Evolutionary conservation across 1,140 invertebrate genomes (phyloP).

Genomic region (Yoshiicerus persimilis): DNA sequence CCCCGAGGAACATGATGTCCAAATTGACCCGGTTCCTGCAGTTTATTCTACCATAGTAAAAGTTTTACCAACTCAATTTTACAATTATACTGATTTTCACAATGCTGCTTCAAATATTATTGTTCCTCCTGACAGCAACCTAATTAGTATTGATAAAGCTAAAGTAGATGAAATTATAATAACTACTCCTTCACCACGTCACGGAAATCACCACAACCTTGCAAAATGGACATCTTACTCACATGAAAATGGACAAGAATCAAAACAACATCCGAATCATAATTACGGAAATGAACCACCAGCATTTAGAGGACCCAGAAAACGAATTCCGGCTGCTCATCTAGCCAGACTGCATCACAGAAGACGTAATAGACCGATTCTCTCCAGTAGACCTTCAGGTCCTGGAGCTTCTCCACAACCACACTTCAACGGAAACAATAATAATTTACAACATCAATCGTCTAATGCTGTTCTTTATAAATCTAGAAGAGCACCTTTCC

Average conservation of each 20-base stretch:
- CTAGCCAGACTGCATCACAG: neutral
- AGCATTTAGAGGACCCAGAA: neutral
- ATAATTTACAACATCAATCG: neutral
- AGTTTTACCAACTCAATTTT: neutral
- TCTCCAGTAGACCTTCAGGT: neutral
- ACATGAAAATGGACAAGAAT: neutral
- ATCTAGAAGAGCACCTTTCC: neutral
- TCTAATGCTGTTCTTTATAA: neutral
- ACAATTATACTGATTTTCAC: neutral
- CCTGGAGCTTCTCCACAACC: neutral
- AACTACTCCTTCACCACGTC: neutral
- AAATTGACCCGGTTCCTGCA: conserved; percentile 22
- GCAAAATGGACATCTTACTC: neutral
- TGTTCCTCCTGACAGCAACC: conserved; percentile 2
- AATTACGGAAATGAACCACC: neutral
- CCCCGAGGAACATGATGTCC: neutral
- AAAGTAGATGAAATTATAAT: neutral
- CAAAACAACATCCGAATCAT: neutral
- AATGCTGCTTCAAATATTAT: neutral
- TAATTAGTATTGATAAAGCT: conserved; percentile 36
- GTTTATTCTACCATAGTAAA: conserved; percentile 37
- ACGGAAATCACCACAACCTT: neutral
- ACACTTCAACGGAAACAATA: neutral
- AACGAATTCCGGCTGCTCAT: neutral
- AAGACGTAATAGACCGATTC: neutral